phyloP scores from a whole-genome alignment of 2,113 vertebrate species.

The Halichoeres trimaculatus region DNA sequence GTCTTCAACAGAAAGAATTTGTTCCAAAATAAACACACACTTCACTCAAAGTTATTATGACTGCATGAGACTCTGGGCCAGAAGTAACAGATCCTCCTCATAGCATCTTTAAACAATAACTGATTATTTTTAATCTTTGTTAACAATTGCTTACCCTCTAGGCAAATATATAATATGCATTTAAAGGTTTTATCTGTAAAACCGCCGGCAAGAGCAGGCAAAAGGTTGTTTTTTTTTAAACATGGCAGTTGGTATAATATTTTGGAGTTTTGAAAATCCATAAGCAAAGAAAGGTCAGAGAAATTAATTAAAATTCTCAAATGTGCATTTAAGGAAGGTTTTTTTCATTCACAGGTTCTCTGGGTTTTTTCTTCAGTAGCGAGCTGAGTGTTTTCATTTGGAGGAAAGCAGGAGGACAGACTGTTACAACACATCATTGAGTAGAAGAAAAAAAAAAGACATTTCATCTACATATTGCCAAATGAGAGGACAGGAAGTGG shows the following conservation, averaged over 20 bases:
- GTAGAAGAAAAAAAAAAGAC: neutral
- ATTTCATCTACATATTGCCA: neutral
- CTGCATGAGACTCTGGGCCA: no score
- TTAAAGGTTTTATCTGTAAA: neutral
- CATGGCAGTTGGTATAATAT: neutral
- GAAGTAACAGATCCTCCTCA: no score
- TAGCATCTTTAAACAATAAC: no score
- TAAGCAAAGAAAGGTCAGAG: neutral
- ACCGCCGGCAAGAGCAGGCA: neutral
- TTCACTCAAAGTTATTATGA: no score
- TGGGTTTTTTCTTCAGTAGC: no score
- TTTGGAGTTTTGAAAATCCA: neutral
- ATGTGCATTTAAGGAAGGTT: neutral
- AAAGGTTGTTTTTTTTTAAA: neutral
- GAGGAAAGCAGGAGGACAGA: neutral
- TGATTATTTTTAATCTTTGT: neutral
- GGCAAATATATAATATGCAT: neutral
- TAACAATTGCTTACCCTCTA: neutral
- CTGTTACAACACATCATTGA: constrained; percentile 12
- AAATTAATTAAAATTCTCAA: neutral
- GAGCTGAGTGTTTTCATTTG: no score
- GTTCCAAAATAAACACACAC: no score
- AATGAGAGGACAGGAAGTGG: constrained; percentile 8
- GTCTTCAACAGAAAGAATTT: no score
- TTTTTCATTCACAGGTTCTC: neutral